Evolutionary conservation across 2,113 vertebrate genomes (phyloP).

Genomic region (Chaetura pelagica): DNA sequence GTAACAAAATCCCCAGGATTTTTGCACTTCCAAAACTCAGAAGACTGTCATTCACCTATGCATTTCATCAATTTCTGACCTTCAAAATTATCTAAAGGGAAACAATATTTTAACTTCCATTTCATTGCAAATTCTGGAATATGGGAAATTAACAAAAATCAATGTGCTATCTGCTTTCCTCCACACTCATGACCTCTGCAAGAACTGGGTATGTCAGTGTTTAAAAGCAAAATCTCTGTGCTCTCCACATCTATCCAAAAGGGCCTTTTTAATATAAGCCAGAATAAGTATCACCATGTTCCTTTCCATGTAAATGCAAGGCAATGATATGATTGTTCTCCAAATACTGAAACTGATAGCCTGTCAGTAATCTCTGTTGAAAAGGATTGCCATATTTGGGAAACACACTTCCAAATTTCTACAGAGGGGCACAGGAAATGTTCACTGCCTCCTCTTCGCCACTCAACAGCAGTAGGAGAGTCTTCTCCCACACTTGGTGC

Average conservation of each 20-base stretch:
- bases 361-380: not conserved
- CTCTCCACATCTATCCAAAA: not conserved
- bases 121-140: slow-evolving; percentile 25
- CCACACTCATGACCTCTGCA: not conserved
- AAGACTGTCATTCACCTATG: not conserved
- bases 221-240: not conserved
- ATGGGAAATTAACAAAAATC: not conserved
- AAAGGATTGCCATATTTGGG: not conserved
- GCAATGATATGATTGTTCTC: not conserved
- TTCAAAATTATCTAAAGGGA: slow-evolving; percentile 15
- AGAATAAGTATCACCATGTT: not conserved
- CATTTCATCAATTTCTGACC: not conserved
- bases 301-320: not conserved
- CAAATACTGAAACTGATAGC: not conserved
- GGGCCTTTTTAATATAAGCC: not conserved
- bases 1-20: slow-evolving; percentile 40
- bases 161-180: not conserved
- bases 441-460: not conserved
- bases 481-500: not conserved
- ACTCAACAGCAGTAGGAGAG: not conserved
- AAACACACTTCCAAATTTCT: not conserved
- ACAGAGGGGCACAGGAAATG: not conserved
- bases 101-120: slow-evolving; percentile 31
- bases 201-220: not conserved
- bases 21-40: slow-evolving; percentile 15